Base-by-base conservation (phyloP, 2,888 invertebrate species). In the Ashinkailepas kermadecensis region DNA sequence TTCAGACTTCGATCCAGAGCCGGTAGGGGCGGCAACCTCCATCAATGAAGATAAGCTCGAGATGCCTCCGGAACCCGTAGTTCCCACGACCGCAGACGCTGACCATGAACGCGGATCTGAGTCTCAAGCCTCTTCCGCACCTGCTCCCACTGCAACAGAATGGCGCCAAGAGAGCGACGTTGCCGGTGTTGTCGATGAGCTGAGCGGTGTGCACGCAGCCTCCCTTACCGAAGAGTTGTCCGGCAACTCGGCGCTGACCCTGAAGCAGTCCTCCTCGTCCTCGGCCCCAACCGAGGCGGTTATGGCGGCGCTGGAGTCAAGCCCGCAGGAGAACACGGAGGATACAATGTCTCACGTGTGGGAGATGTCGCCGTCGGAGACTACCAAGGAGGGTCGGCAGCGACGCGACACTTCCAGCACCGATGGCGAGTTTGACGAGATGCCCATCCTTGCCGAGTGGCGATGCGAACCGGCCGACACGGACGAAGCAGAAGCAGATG, bases 311-410 rank as follows among this genome's bases (percentile, higher is more conserved):
- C 74, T 74, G 54, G 74, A 74, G 21, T 56, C 74, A 8, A 74
- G 74, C 10, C 74, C 74, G 54, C 74, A 74, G 56, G 74, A 74
- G 56, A 74, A 74, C 74, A 74, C 74, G 8, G 74, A 54, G 21
- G 74, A 74, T 8, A 11, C 23, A 23, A 74, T 74, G 74, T 74
- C 74, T 0, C 74, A 74, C 21, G 56, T 74, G 4, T 74, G 74
- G 74, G 74, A 74, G 54, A 13, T 21, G 54, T 13, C 54, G 13
- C 12, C 74, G 54, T 56, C 74, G 21, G 11, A 21, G 21, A 15
- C 21, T 10, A 23, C 21, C 21, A 23, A 56, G 56, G 39, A 54
- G 15, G 15, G 7, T 59, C 11, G 15, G 7, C 59, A 10, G 39
- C 15, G 21, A 18, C 56, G 56, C 0, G 74, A 74, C 56, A 8